Evolutionary conservation across 1,140 invertebrate species (phyloP).

Genomic region (Apis florea): DNA sequence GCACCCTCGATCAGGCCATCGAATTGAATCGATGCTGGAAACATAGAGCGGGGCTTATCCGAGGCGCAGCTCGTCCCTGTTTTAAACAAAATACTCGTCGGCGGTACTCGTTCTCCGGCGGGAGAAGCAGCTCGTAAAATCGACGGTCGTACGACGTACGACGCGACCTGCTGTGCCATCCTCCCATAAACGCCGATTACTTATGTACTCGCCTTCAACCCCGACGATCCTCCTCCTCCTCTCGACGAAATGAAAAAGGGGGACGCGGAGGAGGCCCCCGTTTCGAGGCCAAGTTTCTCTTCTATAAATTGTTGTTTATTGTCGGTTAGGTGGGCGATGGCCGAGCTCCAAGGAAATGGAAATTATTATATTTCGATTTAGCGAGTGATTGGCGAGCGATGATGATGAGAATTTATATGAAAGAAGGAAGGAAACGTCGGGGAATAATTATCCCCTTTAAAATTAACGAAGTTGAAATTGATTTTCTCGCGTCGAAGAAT

Average conservation of each 20-base stretch:
- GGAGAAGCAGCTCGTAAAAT: conserved; percentile 54
- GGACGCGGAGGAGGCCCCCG: background rate
- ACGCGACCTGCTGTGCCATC: conserved; percentile 32
- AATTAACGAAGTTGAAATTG: too few species aligned
- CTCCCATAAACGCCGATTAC: conserved; percentile 61
- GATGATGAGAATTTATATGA: too few species aligned
- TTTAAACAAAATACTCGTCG: conserved; percentile 61
- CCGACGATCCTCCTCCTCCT: conserved; percentile 8
- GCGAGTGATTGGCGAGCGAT: too few species aligned
- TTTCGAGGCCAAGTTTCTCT: background rate
- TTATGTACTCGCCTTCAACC: conserved; percentile 49
- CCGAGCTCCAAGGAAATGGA: background rate
- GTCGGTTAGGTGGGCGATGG: background rate
- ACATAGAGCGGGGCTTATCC: conserved; percentile 55
- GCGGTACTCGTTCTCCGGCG: conserved; percentile 27
- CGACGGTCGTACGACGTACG: conserved; percentile 44
- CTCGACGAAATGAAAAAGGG: conserved; percentile 8
- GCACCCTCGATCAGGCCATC: conserved; percentile 25
- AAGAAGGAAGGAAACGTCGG: too few species aligned
- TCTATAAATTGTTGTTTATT: background rate
- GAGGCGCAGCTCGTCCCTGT: conserved; percentile 46
- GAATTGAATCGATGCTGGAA: conserved; percentile 23
- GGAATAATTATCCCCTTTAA: too few species aligned
- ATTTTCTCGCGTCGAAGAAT: too few species aligned
- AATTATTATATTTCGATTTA: too few species aligned